A percentile compares a stretch with the other conserved stretches of the same genome.
Evolutionary conservation across 2,797 vertebrate species (phyloP).

Genomic region (Aselliscus stoliczkanus): DNA sequence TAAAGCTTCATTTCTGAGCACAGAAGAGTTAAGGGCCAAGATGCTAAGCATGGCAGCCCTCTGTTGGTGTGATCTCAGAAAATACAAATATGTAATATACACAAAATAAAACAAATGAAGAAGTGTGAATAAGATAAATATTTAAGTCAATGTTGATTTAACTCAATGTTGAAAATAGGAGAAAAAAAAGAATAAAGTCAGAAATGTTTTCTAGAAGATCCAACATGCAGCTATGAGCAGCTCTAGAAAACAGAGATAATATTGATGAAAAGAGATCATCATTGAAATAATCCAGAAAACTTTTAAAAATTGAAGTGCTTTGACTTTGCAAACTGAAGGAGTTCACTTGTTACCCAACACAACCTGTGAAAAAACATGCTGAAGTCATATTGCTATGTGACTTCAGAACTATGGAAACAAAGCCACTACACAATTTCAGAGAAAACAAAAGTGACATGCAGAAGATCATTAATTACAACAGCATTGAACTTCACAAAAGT

Average conservation of each 20-base stretch:
- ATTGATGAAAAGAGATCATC: background rate
- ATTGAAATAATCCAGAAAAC: background rate
- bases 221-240: background rate
- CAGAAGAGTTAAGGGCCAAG: background rate
- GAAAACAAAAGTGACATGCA: background rate
- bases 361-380: background rate
- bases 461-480: background rate
- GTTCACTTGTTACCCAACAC: background rate
- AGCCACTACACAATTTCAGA: background rate
- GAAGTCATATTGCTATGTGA: background rate
- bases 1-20: background rate
- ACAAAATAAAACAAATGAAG: background rate
- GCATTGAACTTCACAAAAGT: background rate
- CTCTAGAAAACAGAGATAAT: background rate
- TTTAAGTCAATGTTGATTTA: background rate
- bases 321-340: background rate
- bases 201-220: background rate
- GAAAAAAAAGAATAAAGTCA: background rate
- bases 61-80: background rate
- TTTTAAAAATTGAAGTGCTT: background rate
- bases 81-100: background rate
- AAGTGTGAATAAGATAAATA: background rate
- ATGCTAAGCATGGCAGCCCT: rapidly evolving
- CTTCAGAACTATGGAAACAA: background rate
- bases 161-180: background rate